These are phyloP conservation scores for Araneus ventricosus DNA, from an alignment of 1,140 invertebrate genomes.

Conservation along the genomic window DNA sequence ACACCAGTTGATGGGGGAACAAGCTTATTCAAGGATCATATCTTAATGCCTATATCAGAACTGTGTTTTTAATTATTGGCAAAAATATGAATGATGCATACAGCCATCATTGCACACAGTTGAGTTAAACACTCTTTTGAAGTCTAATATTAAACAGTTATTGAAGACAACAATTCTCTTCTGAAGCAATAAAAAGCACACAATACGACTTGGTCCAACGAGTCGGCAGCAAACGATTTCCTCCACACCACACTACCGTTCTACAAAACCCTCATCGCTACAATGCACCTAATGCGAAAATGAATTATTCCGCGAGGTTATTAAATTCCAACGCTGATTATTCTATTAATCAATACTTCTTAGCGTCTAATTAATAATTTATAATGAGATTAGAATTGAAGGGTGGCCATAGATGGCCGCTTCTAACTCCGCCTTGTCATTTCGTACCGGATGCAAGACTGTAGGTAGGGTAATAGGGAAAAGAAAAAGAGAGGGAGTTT, in stretches of 20 bases:
- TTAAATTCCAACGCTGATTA: constrained; percentile 48
- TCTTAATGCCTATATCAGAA: no score
- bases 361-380: constrained; percentile 50
- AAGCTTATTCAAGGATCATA: no score
- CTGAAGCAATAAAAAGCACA: neutral
- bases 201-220: neutral
- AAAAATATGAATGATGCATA: no score
- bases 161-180: neutral
- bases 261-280: neutral
- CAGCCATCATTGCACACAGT: no score
- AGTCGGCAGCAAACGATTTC: neutral
- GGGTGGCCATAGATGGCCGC: constrained; percentile 58
- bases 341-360: constrained; percentile 45
- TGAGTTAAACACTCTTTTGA: no score
- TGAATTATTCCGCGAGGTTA: constrained; percentile 44
- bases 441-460: neutral
- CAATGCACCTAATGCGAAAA: constrained; percentile 25
- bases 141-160: neutral
- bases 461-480: constrained; percentile 27
- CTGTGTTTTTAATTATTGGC: no score
- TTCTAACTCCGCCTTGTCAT: neutral
- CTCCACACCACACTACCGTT: neutral
- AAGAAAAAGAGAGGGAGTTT: constrained; percentile 27
- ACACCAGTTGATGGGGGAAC: no score
- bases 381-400: constrained; percentile 16